Evolutionary conservation across 1,140 invertebrate species (phyloP).

Genomic region (Vanessa tameamea): DNA sequence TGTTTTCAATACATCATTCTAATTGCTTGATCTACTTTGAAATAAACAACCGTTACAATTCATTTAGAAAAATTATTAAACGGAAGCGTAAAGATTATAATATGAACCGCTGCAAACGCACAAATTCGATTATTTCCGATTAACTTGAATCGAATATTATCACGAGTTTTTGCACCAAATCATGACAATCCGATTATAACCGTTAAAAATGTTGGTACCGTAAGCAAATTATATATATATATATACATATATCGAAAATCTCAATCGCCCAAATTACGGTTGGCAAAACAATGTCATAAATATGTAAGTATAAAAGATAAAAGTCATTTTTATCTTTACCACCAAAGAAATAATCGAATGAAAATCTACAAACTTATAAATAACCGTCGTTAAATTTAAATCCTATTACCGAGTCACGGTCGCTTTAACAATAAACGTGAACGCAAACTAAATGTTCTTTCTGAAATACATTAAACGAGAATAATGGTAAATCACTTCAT

Average conservation of each 20-base stretch:
- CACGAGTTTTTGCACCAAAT: slow-evolving; percentile 55
- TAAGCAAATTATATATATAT: slow-evolving; percentile 54
- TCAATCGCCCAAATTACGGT: not conserved
- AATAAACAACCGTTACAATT: not conserved
- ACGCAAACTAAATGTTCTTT: not conserved
- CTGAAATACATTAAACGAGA: not conserved
- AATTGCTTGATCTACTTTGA: slow-evolving; percentile 1
- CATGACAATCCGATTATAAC: slow-evolving; percentile 65
- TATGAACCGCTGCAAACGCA: slow-evolving; percentile 39
- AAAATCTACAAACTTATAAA: not conserved
- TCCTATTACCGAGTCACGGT: not conserved
- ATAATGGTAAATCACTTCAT: not conserved
- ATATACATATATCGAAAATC: slow-evolving; percentile 52
- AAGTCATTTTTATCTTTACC: slow-evolving; percentile 1
- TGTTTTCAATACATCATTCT: not conserved
- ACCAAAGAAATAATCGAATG: not conserved
- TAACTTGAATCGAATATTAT: slow-evolving; percentile 56
- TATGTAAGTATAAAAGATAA: not conserved
- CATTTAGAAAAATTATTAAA: slow-evolving; percentile 8
- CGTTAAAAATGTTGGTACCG: slow-evolving; percentile 66
- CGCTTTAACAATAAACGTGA: not conserved
- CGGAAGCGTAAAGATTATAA: slow-evolving; percentile 6
- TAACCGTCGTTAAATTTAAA: not conserved
- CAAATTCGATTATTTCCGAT: slow-evolving; percentile 64
- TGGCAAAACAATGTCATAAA: not conserved